Conservation (phyloP, 2,113 vertebrate species). For the Lucifuga dentata region DNA sequence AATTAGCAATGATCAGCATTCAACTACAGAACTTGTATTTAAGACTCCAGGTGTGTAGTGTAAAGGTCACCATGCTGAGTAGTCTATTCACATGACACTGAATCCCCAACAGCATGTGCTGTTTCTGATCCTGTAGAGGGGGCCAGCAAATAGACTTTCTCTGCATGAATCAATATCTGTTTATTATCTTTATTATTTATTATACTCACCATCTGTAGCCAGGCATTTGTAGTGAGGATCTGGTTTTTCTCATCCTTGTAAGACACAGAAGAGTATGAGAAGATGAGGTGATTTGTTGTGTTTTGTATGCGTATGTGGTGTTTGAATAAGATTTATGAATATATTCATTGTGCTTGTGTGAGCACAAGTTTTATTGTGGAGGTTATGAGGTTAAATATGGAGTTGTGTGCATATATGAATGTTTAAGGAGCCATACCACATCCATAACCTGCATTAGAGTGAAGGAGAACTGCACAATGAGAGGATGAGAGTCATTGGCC, state of each 20-base stretch:
- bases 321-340: not conserved
- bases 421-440: conserved; percentile 74
- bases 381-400: not conserved
- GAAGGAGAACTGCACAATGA: conserved; percentile 84
- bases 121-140: not conserved
- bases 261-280: conserved; percentile 15
- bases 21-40: too few relatives aligned
- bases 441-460: conserved; percentile 87
- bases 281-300: not conserved
- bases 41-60: too few relatives aligned
- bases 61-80: too few relatives aligned
- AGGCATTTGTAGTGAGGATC: conserved; percentile 85
- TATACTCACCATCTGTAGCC: conserved; percentile 86
- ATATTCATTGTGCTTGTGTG: not conserved
- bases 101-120: too few relatives aligned
- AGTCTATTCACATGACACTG: too few relatives aligned
- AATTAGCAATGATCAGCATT: too few relatives aligned
- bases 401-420: not conserved
- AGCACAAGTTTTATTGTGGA: too few relatives aligned
- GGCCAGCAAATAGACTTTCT: conserved; percentile 4
- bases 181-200: conserved; percentile 29
- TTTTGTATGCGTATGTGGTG: not conserved
- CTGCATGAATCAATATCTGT: conserved; percentile 34
- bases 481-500: conserved; percentile 83
- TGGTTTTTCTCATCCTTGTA: conserved; percentile 87